Evolutionary conservation across 2,113 vertebrate genomes (phyloP).

Genomic region (Ameiurus melas): DNA sequence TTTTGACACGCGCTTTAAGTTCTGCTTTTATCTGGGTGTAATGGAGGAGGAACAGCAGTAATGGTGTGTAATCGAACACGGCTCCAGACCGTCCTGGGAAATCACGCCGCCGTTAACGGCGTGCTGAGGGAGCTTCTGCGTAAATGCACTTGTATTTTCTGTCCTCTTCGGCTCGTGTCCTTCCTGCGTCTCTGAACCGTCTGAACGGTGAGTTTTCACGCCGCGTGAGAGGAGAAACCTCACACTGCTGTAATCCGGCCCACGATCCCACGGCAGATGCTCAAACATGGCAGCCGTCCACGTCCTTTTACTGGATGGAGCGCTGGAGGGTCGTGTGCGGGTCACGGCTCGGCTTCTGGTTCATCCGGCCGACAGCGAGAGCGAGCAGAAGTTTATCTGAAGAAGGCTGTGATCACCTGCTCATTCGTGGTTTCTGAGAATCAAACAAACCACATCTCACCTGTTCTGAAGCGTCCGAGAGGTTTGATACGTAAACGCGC

Average conservation of each 20-base stretch:
- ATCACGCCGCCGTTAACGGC: conserved; percentile 24
- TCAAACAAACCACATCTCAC: neutral
- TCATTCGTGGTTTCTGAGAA: neutral
- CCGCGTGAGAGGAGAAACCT: conserved; percentile 2
- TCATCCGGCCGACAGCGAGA: neutral
- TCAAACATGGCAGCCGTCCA: conserved; percentile 27
- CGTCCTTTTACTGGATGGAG: neutral
- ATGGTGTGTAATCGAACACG: conserved; percentile 42
- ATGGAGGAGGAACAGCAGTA: conserved; percentile 42
- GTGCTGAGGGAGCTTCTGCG: conserved; percentile 3
- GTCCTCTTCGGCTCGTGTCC: neutral
- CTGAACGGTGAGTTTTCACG: conserved; percentile 25
- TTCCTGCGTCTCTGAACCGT: conserved; percentile 10
- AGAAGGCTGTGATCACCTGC: neutral
- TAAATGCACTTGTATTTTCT: conserved; percentile 16
- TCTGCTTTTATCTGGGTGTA: conserved; percentile 37
- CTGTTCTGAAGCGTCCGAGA: neutral
- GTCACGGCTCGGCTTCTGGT: neutral
- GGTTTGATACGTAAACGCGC: neutral
- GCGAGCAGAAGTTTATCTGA: neutral
- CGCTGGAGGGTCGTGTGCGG: conserved; percentile 23
- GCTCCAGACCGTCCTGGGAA: conserved; percentile 38
- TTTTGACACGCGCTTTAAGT: neutral
- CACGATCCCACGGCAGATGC: conserved; percentile 36
- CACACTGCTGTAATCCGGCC: conserved; percentile 6